Base-by-base conservation (phyloP, 2,888 invertebrate species). In the Hyalella azteca region DNA sequence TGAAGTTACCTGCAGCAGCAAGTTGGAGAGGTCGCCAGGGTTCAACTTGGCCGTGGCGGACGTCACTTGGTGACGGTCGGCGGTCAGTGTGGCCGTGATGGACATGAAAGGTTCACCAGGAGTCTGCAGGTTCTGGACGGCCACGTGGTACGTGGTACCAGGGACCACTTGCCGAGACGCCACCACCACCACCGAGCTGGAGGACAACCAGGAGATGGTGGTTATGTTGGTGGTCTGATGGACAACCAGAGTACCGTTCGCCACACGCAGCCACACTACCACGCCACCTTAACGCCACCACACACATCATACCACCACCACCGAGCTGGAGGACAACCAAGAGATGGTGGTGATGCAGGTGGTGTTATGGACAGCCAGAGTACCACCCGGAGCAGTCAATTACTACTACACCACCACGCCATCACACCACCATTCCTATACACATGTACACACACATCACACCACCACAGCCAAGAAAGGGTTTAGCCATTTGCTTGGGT, bases 261-360 rank as follows among this genome's bases (percentile, higher is more conserved):
- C n/a, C n/a, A n/a, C n/a, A n/a, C n/a, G n/a, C n/a, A n/a, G n/a
- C n/a, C n/a, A n/a, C n/a, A n/a, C n/a, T n/a, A n/a, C n/a, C n/a
- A n/a, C n/a, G n/a, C n/a, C n/a, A n/a, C n/a, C n/a, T n/a, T n/a
- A n/a, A n/a, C n/a, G n/a, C n/a, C n/a, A n/a, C n/a, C n/a, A n/a
- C n/a, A n/a, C n/a, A n/a, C n/a, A n/a, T n/a, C n/a, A n/a, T n/a
- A 78, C 76, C 60, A 82, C 73, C 59, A 82, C 48, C 79, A 77
- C 81, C 32, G 29, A 29, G 26, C 82, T 81, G 79, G 29, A 73
- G 60, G 32, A 66, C n/a, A 5, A n/a, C 5, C 22, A 54, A 9
- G 54, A 9, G 9, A 13, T 54, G 2, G 45, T 45, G 45, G 1
- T 45, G 19, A 15, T 3, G 3, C 19, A 15, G 45, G 1, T 45